These are phyloP conservation scores for Periophthalmus magnuspinnatus DNA, from an alignment of 2,797 vertebrate genomes.

Conservation along the genomic window DNA sequence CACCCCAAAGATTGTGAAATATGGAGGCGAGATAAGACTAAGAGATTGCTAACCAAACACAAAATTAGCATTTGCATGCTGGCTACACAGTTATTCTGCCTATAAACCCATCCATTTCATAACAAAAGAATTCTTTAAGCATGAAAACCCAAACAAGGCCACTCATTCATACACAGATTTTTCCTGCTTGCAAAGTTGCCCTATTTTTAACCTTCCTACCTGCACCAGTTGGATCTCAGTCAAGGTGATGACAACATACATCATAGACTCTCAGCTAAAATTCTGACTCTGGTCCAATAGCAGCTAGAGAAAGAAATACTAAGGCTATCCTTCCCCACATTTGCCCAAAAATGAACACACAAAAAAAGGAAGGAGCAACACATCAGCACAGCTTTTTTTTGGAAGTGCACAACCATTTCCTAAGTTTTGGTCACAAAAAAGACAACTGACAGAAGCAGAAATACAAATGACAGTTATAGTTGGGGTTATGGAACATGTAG, in stretches of 20 bases:
- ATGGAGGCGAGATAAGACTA: slow-evolving; percentile 43
- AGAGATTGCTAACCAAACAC: slow-evolving; percentile 34
- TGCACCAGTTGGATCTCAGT: slow-evolving; percentile 79
- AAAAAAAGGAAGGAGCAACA: slow-evolving; percentile 84
- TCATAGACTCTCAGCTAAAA: slow-evolving; percentile 10
- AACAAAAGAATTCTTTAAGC: slow-evolving; percentile 7
- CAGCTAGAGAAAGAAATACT: slow-evolving; percentile 42
- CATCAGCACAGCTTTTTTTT: slow-evolving; percentile 82
- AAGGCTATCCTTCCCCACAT: slow-evolving; percentile 55
- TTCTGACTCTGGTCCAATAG: slow-evolving; percentile 38
- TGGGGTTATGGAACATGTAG: slow-evolving; percentile 25
- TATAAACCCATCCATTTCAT: slow-evolving; percentile 23
- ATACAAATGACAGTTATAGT: slow-evolving; percentile 58
- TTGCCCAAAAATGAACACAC: slow-evolving; percentile 45
- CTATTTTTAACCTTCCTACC: slow-evolving; percentile 58
- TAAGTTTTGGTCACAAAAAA: slow-evolving; percentile 57
- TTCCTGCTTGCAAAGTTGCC: not conserved
- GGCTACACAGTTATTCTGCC: slow-evolving; percentile 31
- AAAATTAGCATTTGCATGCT: slow-evolving; percentile 42
- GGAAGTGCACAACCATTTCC: slow-evolving; percentile 68
- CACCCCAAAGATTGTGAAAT: slow-evolving; percentile 56
- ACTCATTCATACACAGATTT: slow-evolving; percentile 10
- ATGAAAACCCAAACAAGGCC: slow-evolving; percentile 33
- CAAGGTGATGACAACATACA: slow-evolving; percentile 71
- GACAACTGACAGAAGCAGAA: slow-evolving; percentile 77